Base-by-base conservation (phyloP, 2,797 vertebrate genomes). In the Fistularia commersonii region DNA sequence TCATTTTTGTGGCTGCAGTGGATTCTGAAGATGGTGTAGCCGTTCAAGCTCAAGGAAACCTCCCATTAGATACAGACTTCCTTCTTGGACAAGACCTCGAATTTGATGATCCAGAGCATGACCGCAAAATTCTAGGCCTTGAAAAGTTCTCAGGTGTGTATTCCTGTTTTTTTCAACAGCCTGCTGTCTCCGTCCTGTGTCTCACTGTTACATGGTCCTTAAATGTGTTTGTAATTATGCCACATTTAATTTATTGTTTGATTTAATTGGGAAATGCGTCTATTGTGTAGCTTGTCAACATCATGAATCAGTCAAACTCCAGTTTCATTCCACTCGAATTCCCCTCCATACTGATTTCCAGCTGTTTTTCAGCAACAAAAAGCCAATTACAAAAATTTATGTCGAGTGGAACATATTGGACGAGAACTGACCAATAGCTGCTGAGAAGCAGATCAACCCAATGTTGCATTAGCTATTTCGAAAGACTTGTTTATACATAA, bases 81-180 rank as follows among this genome's bases (percentile, higher is more conserved):
- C 91, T 94, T 64, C 88, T 93, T 49, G 92, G 87, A 82, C 90
- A 92, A 80, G 90, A 93, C 65, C 88, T 93, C 74, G 90, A 92
- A 66, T 93, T 93, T 81, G 89, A 76, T 53, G 91, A 90, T 80
- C 72, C 85, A 45, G 87, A 88, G 79, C 87, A 85, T 84, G 88
- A 89, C 61, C 69, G 74, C 78, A 92, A 87, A 70, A 89, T 93
- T 84, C 85, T 93, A 88, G 88, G 91, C 69, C 88, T 93, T 79
- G 92, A 92, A 72, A 93, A 90, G 76, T 93, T 93, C 68, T 90
- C 93, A 69, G 88, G 89, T 91, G 87, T 89, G 86, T 83, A 48
- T 23, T 9, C 8, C 1, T 7, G 11, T 41, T 8, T 36, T 33
- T 36, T 2, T 9, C 23, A 23, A 23, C 23, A 23, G 13, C 48